phyloP scores from a whole-genome alignment of 1,140 invertebrate genomes.

The Lepidurus packardi region DNA sequence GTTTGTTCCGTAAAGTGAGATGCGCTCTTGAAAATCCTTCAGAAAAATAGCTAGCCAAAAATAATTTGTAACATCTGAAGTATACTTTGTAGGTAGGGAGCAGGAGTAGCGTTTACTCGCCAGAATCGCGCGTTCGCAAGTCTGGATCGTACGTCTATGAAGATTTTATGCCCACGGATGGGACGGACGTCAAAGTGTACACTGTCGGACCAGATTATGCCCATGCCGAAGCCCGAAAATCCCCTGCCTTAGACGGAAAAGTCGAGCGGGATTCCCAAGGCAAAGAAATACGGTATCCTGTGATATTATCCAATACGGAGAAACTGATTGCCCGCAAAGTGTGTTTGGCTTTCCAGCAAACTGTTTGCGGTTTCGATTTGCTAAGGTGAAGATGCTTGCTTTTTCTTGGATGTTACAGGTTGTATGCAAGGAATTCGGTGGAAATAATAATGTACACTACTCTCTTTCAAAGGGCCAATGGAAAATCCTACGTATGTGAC shows the following conservation, averaged over 20 bases:
- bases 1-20: slow-evolving; percentile 87
- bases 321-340: slow-evolving; percentile 99
- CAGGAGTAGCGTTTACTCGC: slow-evolving; percentile 95
- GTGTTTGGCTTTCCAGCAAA: slow-evolving; percentile 96
- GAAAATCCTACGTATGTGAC: slow-evolving; percentile 98
- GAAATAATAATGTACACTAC: slow-evolving; percentile 24
- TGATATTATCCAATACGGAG: slow-evolving; percentile 94
- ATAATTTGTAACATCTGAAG: no score
- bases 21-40: slow-evolving; percentile 28
- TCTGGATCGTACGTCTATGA: slow-evolving; percentile 99
- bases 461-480: slow-evolving; percentile 72
- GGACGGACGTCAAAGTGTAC: slow-evolving; percentile 86
- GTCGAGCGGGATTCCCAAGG: slow-evolving; percentile 97
- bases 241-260: slow-evolving; percentile 95
- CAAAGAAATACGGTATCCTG: slow-evolving; percentile 97
- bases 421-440: background rate
- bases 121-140: slow-evolving; percentile 90
- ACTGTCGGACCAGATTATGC: slow-evolving; percentile 97
- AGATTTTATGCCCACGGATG: slow-evolving; percentile 99
- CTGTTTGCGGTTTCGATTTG: slow-evolving; percentile 98
- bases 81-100: slow-evolving; percentile 76
- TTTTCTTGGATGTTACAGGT: background rate
- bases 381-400: slow-evolving; percentile 57
- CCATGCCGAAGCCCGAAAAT: slow-evolving; percentile 97
- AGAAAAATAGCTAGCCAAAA: no score